phyloP scores from a whole-genome alignment of 2,888 invertebrate species.

The Craniophora ligustri region DNA sequence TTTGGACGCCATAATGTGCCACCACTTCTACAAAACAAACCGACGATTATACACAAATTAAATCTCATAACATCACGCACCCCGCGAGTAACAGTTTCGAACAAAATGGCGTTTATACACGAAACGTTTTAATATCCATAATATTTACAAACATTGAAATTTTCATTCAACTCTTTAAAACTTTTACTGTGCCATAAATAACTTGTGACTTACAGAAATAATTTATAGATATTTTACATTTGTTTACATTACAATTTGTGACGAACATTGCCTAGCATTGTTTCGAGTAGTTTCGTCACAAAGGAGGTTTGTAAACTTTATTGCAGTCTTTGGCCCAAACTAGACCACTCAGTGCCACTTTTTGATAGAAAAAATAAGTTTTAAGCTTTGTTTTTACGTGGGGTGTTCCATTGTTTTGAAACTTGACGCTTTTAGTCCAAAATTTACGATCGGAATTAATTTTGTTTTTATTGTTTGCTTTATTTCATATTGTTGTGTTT shows the following conservation, averaged over 20 bases:
- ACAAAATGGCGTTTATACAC: constrained; percentile 21
- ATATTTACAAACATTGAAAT: constrained; percentile 55
- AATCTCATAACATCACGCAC: background rate
- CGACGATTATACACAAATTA: too few species aligned
- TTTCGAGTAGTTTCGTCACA: constrained; percentile 29
- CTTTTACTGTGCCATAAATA: constrained; percentile 49
- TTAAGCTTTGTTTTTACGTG: constrained; percentile 17
- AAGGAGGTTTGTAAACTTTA: constrained; percentile 39
- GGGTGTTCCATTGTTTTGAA: constrained; percentile 18
- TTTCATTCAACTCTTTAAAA: constrained; percentile 67
- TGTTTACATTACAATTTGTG: constrained; percentile 72
- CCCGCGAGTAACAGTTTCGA: constrained; percentile 5
- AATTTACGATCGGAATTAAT: constrained; percentile 34
- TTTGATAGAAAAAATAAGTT: constrained; percentile 31
- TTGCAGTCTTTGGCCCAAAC: constrained; percentile 51
- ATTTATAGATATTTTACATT: constrained; percentile 81
- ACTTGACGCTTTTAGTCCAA: constrained; percentile 8
- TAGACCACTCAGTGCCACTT: constrained; percentile 70
- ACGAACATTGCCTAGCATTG: constrained; percentile 62
- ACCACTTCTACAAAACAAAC: too few species aligned
- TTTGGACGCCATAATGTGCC: too few species aligned
- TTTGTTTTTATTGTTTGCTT: constrained; percentile 16
- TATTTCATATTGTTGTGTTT: constrained; percentile 5
- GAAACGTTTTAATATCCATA: constrained; percentile 24
- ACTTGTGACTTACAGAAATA: constrained; percentile 49